phyloP scores from a whole-genome alignment of 2,113 vertebrate species.

The Caretta caretta region DNA sequence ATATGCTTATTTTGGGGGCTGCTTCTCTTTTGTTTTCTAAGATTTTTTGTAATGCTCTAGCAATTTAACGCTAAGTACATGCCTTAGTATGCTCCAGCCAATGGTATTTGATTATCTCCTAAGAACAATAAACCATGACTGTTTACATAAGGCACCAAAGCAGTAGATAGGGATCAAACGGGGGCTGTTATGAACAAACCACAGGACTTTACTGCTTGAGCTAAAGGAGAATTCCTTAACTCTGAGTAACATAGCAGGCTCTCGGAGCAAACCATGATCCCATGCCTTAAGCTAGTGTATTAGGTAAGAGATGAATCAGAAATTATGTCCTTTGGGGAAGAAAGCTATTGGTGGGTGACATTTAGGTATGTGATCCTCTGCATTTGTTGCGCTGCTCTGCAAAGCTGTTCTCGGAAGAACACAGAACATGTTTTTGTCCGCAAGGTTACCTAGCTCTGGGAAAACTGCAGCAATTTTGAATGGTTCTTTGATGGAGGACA shows the following conservation, averaged over 20 bases:
- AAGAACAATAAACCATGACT: not conserved
- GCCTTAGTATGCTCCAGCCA: not conserved
- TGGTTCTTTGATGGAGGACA: not conserved
- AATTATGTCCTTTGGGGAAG: not conserved
- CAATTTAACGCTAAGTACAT: not conserved
- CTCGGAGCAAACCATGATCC: not conserved
- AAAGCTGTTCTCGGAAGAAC: not conserved
- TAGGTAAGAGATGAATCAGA: not conserved
- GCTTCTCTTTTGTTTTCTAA: not conserved
- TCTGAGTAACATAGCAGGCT: not conserved
- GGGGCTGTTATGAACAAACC: not conserved
- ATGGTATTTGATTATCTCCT: not conserved
- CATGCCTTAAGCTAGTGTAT: not conserved
- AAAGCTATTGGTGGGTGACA: not conserved
- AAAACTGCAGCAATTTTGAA: not conserved
- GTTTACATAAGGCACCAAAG: not conserved
- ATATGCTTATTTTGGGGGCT: not conserved
- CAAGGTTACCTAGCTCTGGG: not conserved
- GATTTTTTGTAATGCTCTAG: not conserved
- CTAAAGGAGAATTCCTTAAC: not conserved
- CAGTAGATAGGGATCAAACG: not conserved
- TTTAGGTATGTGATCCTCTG: rapidly evolving
- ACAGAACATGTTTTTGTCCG: not conserved
- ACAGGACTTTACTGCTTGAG: not conserved
- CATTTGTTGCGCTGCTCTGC: not conserved